phyloP scores from a whole-genome alignment of 2,888 invertebrate genomes.

The Hemicrepidius hirtus region DNA sequence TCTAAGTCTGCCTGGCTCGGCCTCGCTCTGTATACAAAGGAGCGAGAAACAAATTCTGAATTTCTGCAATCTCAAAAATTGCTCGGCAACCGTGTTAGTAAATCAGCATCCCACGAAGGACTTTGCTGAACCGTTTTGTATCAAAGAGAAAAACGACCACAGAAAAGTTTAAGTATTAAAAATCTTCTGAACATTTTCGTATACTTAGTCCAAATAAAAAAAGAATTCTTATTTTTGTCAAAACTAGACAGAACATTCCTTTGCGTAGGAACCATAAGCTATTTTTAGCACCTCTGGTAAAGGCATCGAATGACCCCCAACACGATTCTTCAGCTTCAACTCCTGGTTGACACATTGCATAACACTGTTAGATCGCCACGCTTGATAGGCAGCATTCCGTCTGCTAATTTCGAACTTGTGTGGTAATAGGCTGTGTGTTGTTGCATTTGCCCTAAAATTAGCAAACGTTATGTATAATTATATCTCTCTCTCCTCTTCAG shows the following conservation, averaged over 20 bases:
- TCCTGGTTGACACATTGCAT: slow-evolving; percentile 34
- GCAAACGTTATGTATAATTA: slow-evolving; percentile 7
- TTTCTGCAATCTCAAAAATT: neutral
- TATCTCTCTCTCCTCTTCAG: too few relatives aligned
- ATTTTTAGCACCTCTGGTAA: slow-evolving; percentile 42
- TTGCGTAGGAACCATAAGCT: slow-evolving; percentile 44
- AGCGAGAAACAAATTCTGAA: too few relatives aligned
- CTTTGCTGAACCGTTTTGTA: too few relatives aligned
- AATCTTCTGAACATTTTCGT: too few relatives aligned
- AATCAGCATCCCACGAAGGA: too few relatives aligned
- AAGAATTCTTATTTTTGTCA: slow-evolving; percentile 41
- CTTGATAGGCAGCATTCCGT: slow-evolving; percentile 12
- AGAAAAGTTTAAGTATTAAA: too few relatives aligned
- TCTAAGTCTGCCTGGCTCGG: too few relatives aligned
- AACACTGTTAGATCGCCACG: slow-evolving; percentile 25
- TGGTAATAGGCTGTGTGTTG: slow-evolving; percentile 7
- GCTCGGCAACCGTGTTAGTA: too few relatives aligned
- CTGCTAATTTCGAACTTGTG: slow-evolving; percentile 12
- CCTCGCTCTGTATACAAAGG: too few relatives aligned
- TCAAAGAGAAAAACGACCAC: too few relatives aligned
- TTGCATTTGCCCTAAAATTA: slow-evolving; percentile 20
- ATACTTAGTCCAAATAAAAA: slow-evolving; percentile 4
- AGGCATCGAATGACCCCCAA: slow-evolving; percentile 44
- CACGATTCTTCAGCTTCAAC: slow-evolving; percentile 38
- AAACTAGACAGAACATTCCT: slow-evolving; percentile 46